These are phyloP conservation scores for Dryadula phaetusa DNA, from an alignment of 2,888 invertebrate genomes.

Conservation along the genomic window DNA sequence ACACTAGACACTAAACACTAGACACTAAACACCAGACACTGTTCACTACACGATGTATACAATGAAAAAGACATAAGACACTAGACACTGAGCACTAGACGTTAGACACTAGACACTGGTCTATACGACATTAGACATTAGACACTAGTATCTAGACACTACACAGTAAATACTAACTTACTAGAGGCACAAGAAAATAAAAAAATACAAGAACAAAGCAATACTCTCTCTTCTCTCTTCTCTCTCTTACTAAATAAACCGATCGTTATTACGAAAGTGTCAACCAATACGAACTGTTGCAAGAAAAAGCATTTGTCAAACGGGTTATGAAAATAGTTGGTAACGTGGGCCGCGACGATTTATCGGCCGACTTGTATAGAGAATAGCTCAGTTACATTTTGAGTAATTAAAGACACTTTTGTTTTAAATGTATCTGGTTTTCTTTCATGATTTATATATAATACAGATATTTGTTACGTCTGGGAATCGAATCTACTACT, in stretches of 20 bases:
- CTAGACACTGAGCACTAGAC: neutral
- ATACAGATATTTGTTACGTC: neutral
- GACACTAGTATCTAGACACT: no score
- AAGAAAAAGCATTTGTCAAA: constrained; percentile 48
- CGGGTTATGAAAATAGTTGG: constrained; percentile 53
- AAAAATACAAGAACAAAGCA: neutral
- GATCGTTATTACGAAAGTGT: constrained; percentile 25
- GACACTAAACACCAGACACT: no score
- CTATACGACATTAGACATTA: no score
- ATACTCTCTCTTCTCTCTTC: neutral
- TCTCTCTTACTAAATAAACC: constrained; percentile 5
- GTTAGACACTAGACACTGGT: no score
- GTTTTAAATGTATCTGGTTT: neutral
- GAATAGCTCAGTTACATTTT: constrained; percentile 34
- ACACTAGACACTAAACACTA: neutral
- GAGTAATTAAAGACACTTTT: constrained; percentile 34
- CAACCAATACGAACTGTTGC: constrained; percentile 36
- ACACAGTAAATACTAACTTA: no score
- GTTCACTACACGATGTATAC: no score
- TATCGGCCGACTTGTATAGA: constrained; percentile 41
- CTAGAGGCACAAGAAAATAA: no score
- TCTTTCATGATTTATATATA: neutral
- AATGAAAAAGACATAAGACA: no score
- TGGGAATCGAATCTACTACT: neutral
- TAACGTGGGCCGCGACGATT: constrained; percentile 48